Conservation (phyloP, 2,888 invertebrate genomes). For the Apodemia mormo region DNA sequence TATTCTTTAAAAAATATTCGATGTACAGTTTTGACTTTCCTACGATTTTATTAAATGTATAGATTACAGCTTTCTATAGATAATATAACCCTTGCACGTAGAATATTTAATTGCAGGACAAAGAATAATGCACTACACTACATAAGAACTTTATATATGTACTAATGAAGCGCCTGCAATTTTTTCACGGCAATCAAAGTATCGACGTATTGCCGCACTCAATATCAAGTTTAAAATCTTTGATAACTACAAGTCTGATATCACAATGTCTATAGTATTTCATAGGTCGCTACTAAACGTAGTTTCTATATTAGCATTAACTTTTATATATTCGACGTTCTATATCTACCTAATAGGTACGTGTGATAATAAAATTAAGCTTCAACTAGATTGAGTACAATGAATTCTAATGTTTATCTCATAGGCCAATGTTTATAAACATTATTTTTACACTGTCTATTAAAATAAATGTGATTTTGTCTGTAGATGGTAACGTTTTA, state of each 20-base stretch:
- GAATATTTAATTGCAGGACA: neutral
- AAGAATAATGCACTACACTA: neutral
- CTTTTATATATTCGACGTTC: conserved; percentile 72
- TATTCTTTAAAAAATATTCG: too few species aligned
- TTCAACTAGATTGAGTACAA: conserved; percentile 77
- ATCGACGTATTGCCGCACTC: conserved; percentile 39
- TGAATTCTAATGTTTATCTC: conserved; percentile 68
- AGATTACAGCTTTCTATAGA: conserved; percentile 20
- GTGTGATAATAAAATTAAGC: conserved; percentile 81
- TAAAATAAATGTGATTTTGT: conserved; percentile 73
- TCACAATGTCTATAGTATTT: conserved; percentile 35
- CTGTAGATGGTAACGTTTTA: conserved; percentile 65
- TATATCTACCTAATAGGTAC: conserved; percentile 70
- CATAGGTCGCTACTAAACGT: conserved; percentile 49
- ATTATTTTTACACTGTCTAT: conserved; percentile 81
- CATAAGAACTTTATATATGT: neutral
- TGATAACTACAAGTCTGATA: conserved; percentile 35
- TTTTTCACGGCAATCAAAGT: conserved; percentile 30
- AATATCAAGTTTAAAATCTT: conserved; percentile 36
- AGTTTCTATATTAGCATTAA: conserved; percentile 57
- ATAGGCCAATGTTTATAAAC: conserved; percentile 78
- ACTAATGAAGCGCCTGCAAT: conserved; percentile 31
- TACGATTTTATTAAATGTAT: neutral
- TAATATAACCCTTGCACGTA: conserved; percentile 17
- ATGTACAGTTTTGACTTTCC: too few species aligned